Evolutionary conservation across 2,797 vertebrate species (phyloP).

Genomic region (Vipera ursinii): DNA sequence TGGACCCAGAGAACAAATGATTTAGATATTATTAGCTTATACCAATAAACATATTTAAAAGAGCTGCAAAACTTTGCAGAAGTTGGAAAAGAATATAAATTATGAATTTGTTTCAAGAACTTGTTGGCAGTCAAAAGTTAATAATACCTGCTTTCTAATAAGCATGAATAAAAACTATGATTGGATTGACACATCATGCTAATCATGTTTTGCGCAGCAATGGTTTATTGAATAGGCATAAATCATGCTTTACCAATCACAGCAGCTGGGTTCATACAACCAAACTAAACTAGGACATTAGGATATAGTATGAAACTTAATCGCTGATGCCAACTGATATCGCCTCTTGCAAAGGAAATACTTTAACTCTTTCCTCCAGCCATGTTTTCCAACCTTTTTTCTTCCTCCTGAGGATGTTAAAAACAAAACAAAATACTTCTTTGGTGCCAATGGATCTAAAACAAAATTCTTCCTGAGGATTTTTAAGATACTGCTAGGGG

Average conservation of each 20-base stretch:
- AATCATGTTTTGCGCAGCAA: neutral
- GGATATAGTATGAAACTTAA: neutral
- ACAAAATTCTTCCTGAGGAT: neutral
- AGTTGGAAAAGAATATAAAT: neutral
- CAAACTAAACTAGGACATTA: neutral
- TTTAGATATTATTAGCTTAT: neutral
- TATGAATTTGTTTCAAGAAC: neutral
- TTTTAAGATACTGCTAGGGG: neutral
- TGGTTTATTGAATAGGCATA: neutral
- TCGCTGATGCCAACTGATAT: neutral
- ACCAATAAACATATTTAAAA: neutral
- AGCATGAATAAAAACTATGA: neutral
- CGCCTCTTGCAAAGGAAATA: neutral
- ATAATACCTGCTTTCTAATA: neutral
- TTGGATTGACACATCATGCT: neutral
- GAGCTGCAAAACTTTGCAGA: neutral
- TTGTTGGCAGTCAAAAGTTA: neutral
- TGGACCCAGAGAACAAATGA: neutral
- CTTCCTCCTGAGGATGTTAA: neutral
- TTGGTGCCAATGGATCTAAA: neutral
- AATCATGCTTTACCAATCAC: neutral
- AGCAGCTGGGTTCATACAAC: neutral
- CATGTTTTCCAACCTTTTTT: neutral
- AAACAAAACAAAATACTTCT: neutral
- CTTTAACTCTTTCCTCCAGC: neutral